Conservation (phyloP, 2,797 vertebrate species). For the Sebastes diploproa region DNA sequence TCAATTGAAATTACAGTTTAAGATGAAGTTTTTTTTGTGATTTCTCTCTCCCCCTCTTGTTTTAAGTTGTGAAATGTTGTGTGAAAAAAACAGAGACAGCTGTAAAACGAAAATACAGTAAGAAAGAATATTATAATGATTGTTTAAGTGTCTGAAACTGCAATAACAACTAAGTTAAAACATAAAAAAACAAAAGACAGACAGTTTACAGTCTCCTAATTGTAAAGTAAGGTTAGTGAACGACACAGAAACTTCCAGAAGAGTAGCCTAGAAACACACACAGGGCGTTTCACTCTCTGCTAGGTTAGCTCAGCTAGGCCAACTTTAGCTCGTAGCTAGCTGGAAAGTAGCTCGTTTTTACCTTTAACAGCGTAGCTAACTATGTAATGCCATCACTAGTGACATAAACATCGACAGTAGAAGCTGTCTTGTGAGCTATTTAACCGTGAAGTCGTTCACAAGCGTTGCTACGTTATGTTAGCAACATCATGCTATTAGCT, state of each 20-base stretch:
- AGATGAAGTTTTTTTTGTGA: too few relatives aligned
- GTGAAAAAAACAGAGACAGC: too few relatives aligned
- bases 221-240: neutral
- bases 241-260: neutral
- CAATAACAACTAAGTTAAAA: too few relatives aligned
- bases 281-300: neutral
- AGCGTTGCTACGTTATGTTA: neutral
- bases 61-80: too few relatives aligned
- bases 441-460: neutral
- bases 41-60: too few relatives aligned
- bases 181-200: too few relatives aligned
- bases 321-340: constrained; percentile 12
- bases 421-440: neutral
- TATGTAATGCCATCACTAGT: neutral
- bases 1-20: too few relatives aligned
- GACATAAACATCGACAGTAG: too few relatives aligned
- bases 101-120: too few relatives aligned
- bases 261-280: neutral
- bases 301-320: neutral
- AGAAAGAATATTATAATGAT: too few relatives aligned
- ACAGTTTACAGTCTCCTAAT: neutral
- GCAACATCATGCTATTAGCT: neutral
- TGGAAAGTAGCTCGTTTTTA: constrained; percentile 12
- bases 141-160: too few relatives aligned
- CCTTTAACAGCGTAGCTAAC: constrained; percentile 1